phyloP scores from a whole-genome alignment of 2,888 invertebrate genomes.

The Dione juno region DNA sequence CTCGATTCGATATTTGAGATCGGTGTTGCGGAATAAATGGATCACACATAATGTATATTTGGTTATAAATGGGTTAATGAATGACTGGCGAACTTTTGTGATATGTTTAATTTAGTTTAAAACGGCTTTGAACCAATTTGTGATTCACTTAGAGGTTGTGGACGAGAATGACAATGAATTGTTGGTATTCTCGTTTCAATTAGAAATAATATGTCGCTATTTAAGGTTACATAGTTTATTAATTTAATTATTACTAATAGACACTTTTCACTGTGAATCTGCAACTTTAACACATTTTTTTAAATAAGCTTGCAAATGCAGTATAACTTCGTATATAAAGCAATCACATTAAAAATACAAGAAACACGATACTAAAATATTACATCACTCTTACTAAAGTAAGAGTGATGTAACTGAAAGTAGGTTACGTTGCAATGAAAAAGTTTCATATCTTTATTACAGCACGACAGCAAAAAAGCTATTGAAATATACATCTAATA shows the following conservation, averaged over 20 bases:
- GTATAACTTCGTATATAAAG: background rate
- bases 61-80: background rate
- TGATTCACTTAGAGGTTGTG: no score
- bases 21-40: conserved; percentile 7
- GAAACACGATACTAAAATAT: background rate
- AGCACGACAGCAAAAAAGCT: conserved; percentile 4
- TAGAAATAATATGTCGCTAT: no score
- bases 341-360: background rate
- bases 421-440: conserved; percentile 7
- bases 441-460: background rate
- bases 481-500: conserved; percentile 4
- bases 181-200: no score
- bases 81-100: background rate
- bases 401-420: background rate
- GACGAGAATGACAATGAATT: no score
- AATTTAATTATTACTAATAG: no score
- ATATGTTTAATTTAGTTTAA: no score
- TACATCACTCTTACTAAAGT: background rate
- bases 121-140: no score
- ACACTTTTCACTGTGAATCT: no score
- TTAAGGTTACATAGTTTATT: no score
- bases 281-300: background rate
- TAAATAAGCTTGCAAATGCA: background rate
- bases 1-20: background rate
- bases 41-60: conserved; percentile 7